Evolutionary conservation across 2,888 invertebrate genomes (phyloP), one percentile per base, ranked within the genome.

Genomic region (Spisula subtruncata): DNA sequence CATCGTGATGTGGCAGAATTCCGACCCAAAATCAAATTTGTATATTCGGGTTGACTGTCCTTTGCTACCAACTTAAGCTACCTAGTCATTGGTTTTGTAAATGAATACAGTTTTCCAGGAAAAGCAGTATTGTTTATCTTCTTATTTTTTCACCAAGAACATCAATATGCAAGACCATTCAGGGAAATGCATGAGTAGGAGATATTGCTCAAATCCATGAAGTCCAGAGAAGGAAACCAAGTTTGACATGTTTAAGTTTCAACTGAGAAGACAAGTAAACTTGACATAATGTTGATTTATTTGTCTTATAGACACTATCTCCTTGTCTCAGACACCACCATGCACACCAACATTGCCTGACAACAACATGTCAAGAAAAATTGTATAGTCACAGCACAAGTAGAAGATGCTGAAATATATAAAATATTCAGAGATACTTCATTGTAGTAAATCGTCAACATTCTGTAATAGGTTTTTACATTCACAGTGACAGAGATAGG

Each of bases 401-500:
- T 75, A 75, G 16, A 75, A 32, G 10, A 75, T 35, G 75, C 29
- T 20, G 35, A 75, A 16, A 75, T 32, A 10, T 14, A 75, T 75
- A 25, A 75, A 75, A 75, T 75, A 75, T 75, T 75, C 35, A 75
- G 75, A 75, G n/a, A 18, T 18, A 10, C 25, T 75, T 35, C 75
- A 32, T 18, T 32, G 35, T 32, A 35, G 75, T 75, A 32, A 75
- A 18, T 18, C 32, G 18, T 75, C 32, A 32, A 75, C 32, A 75
- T 32, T 75, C 32, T 35, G 5, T 35, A 75, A 75, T 75, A 25
- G 10, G 60, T 66, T 66, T 66, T 66, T 66, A 66, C 60, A 66
- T 66, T 66, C 60, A 66, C 60, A 66, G 60, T 25, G 25, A n/a
- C 5, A 66, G 6, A 25, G n/a, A 25, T 25, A 66, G n/a, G 25